Percentiles rank a stretch among this genome's conserved stretches.
These are phyloP conservation scores for Microtus oregoni DNA, from an alignment of 2,113 vertebrate genomes.

Conservation along the genomic window DNA sequence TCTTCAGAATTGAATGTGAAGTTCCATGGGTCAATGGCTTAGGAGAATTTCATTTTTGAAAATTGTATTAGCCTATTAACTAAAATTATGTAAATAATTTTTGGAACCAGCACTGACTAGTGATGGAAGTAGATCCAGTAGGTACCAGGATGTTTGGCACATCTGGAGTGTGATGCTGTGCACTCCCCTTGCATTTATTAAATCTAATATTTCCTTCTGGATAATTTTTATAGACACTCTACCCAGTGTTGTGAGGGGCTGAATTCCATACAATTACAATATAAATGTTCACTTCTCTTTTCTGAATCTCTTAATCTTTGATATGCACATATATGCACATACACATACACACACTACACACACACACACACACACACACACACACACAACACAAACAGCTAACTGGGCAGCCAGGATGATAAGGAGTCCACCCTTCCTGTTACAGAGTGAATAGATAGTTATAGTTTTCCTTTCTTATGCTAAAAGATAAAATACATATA, in stretches of 20 bases:
- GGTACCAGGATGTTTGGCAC: background rate
- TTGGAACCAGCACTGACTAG: background rate
- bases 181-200: background rate
- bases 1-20: background rate
- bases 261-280: background rate
- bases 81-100: constrained; percentile 7
- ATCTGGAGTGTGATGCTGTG: background rate
- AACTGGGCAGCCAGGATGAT: too few species aligned
- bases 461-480: too few species aligned
- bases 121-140: background rate
- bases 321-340: background rate
- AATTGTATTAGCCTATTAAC: background rate
- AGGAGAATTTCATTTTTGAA: background rate
- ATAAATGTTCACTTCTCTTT: background rate
- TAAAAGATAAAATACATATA: too few species aligned
- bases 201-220: background rate
- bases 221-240: background rate
- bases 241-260: background rate
- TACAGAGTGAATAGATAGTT: too few species aligned
- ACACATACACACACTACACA: too few species aligned
- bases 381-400: too few species aligned
- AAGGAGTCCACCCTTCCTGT: too few species aligned
- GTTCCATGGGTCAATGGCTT: background rate
- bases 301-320: background rate
- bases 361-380: too few species aligned